Conservation (phyloP, 2,113 vertebrate species). For the Entelurus aequoreus region DNA sequence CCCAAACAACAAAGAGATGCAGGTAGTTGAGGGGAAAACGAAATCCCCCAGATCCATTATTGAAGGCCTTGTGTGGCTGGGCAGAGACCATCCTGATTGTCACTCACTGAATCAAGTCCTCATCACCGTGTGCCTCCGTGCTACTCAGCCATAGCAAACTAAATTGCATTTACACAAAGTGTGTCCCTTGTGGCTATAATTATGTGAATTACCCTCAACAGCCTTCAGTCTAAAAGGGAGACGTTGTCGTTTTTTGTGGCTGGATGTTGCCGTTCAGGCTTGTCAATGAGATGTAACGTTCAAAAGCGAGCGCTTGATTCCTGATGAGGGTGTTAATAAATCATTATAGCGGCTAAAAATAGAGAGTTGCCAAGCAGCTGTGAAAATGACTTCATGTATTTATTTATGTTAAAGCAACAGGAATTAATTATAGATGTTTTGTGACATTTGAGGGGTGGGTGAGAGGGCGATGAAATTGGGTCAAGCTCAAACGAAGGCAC, state of each 20-base stretch:
- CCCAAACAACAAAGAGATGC: slow-evolving; percentile 52
- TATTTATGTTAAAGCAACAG: slow-evolving; percentile 70
- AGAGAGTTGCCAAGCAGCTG: slow-evolving; percentile 64
- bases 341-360: slow-evolving; percentile 63
- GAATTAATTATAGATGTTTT: slow-evolving; percentile 65
- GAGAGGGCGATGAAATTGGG: slow-evolving; percentile 55
- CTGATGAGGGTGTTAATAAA: slow-evolving; percentile 66
- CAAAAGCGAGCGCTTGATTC: slow-evolving; percentile 49
- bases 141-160: slow-evolving; percentile 39
- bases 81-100: slow-evolving; percentile 51
- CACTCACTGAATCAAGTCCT: slow-evolving; percentile 47
- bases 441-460: slow-evolving; percentile 49
- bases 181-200: slow-evolving; percentile 56
- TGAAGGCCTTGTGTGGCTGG: slow-evolving; percentile 35
- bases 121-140: slow-evolving; percentile 42
- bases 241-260: slow-evolving; percentile 29
- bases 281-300: slow-evolving; percentile 57
- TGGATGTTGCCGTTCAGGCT: slow-evolving; percentile 34
- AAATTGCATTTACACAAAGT: slow-evolving; percentile 50
- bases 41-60: slow-evolving; percentile 52
- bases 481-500: slow-evolving; percentile 51
- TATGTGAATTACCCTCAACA: slow-evolving; percentile 52
- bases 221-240: slow-evolving; percentile 45
- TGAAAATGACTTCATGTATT: slow-evolving; percentile 67
- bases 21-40: slow-evolving; percentile 50